These are phyloP conservation scores for Eustalomyia histrio DNA, from an alignment of 2,888 invertebrate genomes.

Conservation along the genomic window DNA sequence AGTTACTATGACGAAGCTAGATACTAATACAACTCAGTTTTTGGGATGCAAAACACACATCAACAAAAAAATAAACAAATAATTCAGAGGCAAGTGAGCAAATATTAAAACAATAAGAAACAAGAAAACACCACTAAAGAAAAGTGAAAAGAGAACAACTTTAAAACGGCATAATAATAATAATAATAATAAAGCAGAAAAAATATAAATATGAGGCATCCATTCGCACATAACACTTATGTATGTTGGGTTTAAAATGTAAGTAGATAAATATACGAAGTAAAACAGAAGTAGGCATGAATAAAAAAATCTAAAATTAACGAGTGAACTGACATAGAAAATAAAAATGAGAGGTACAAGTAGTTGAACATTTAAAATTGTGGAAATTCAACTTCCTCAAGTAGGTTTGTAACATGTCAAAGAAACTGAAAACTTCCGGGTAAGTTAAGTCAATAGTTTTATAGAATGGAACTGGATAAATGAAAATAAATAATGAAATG, in stretches of 20 bases:
- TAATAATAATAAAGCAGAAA: constrained; percentile 11
- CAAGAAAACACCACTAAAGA: constrained; percentile 36
- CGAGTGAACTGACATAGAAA: not conserved
- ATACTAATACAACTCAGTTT: not conserved
- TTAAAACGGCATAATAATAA: constrained; percentile 25
- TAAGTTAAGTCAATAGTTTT: not conserved
- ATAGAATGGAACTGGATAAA: not conserved
- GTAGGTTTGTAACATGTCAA: not conserved
- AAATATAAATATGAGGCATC: not conserved
- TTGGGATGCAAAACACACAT: constrained; percentile 35
- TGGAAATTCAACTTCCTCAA: constrained; percentile 3
- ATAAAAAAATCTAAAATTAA: not conserved
- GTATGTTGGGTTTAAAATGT: not conserved
- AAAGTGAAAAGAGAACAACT: constrained; percentile 51
- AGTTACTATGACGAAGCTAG: constrained; percentile 38
- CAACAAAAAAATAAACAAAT: not conserved
- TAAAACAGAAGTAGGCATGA: not conserved
- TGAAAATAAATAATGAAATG: no score
- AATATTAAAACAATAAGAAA: constrained; percentile 15
- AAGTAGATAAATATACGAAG: not conserved
- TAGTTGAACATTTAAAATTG: not conserved
- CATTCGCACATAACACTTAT: not conserved
- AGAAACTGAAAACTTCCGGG: not conserved
- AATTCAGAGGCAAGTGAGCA: constrained; percentile 12
- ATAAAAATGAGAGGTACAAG: not conserved